Evolutionary conservation across 2,888 invertebrate species (phyloP), one percentile per base, ranked within the genome.

Genomic region (Drosophila colorata): DNA sequence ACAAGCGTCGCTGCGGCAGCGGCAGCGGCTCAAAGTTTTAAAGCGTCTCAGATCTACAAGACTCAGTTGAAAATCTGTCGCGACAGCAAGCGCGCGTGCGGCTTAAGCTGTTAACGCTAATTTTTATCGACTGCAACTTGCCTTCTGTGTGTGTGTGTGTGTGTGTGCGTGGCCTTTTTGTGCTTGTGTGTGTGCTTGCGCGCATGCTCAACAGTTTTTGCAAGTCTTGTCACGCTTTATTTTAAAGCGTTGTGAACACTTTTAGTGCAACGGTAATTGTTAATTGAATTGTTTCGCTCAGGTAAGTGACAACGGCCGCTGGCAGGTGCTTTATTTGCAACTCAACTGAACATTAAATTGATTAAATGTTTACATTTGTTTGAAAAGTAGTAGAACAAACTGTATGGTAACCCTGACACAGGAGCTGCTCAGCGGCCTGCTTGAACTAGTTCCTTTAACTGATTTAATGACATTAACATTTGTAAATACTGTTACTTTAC

Each of bases 81-180:
- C 88, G 85, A 87, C 78, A 88, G 89, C 65, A 76, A 87, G 74
- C 87, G 85, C 89, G 87, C 64, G 89, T 85, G 68, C 73, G 66
- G 85, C 74, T 87, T 64, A 40, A 71, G 71, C 61, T 69, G 51
- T 69, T 46, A 52, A 78, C 52, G 72, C 52, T 88, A 68, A 88
- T 86, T 68, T 76, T 53, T 57, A 44, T 53, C 73, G 74, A 78
- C 84, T 79, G 73, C 71, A 63, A 47, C 18, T 48, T 11, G 28
- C 57, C 64, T 60, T 13, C 16, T 16, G 11, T 43, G 2, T 14
- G 16, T 48, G 33, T 40, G 40, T 31, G 47, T 35, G 28, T 44
- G 49, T 49, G 13, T 35, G 9, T 55, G 37, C 59, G 59, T 58
- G 28, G 35, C 25, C 28, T 28, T n/a, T 25, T n/a, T 43, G n/a